Percentiles rank a stretch among this genome's conserved stretches.
phyloP scores from a whole-genome alignment of 1,140 invertebrate genomes.

The Platyscapa corneri region DNA sequence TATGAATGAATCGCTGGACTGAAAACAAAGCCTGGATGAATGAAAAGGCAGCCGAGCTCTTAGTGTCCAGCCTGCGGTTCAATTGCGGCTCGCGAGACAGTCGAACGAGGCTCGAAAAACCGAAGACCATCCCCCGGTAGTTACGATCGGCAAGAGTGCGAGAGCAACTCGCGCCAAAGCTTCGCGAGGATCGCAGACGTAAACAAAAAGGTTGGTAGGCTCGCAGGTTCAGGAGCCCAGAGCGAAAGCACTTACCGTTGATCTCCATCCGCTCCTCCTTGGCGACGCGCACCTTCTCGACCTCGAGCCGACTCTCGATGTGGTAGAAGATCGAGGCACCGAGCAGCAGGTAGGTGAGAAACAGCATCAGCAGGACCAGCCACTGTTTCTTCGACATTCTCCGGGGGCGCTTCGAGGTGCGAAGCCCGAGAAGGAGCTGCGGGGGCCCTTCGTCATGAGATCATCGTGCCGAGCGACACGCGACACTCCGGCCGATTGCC shows the following conservation, averaged over 20 bases:
- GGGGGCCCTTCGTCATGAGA: slow-evolving; percentile 47
- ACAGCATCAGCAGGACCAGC: slow-evolving; percentile 83
- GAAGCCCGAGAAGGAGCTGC: not conserved
- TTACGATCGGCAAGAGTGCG: too few species aligned
- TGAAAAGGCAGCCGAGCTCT: too few species aligned
- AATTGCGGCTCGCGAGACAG: too few species aligned
- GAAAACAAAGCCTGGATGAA: too few species aligned
- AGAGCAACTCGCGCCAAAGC: too few species aligned
- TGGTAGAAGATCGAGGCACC: slow-evolving; percentile 86
- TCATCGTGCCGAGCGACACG: slow-evolving; percentile 30
- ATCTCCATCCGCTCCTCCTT: slow-evolving; percentile 80
- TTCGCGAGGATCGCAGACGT: not conserved
- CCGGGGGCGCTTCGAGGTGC: not conserved
- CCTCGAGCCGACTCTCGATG: slow-evolving; percentile 82
- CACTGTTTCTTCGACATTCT: slow-evolving; percentile 88
- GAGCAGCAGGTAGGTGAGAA: slow-evolving; percentile 83
- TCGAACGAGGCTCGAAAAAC: too few species aligned
- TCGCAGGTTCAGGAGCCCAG: too few species aligned
- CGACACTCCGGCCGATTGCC: not conserved
- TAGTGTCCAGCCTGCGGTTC: too few species aligned
- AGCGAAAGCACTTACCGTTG: slow-evolving; percentile 77
- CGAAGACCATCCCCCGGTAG: too few species aligned
- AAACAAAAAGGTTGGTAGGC: not conserved
- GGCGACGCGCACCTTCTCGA: slow-evolving; percentile 75
- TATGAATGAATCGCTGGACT: too few species aligned